A percentile compares a stretch with the other conserved stretches of the same genome.
Evolutionary conservation across 1,140 invertebrate genomes (phyloP).

Genomic region (Daktulosphaira vitifoliae): DNA sequence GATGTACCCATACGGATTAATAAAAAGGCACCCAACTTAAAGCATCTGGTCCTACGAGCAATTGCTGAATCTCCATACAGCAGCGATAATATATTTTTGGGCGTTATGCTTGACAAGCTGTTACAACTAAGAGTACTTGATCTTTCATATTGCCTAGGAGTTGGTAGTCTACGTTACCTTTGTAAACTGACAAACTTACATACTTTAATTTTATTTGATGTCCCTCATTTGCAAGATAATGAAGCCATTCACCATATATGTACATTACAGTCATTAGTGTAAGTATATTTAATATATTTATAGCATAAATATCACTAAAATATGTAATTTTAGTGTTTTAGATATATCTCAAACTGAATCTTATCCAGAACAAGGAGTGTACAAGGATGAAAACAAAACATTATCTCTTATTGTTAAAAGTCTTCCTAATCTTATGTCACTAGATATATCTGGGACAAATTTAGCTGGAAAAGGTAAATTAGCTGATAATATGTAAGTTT

Average conservation of each 20-base stretch:
- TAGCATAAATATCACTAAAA: conserved; percentile 10
- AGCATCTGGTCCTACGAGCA: conserved; percentile 53
- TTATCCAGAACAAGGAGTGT: conserved; percentile 52
- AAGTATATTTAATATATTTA: conserved; percentile 35
- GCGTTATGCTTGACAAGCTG: conserved; percentile 51
- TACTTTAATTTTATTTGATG: conserved; percentile 68
- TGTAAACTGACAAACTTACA: conserved; percentile 55
- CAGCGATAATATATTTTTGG: conserved; percentile 46
- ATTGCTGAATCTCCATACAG: conserved; percentile 42
- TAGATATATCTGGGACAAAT: conserved; percentile 87
- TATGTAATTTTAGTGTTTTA: conserved; percentile 54
- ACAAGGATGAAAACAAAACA: conserved; percentile 55
- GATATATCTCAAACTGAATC: conserved; percentile 68
- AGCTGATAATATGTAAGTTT: no score
- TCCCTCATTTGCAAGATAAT: conserved; percentile 43
- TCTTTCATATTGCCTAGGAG: conserved; percentile 60
- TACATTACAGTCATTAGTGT: conserved; percentile 45
- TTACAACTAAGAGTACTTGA: conserved; percentile 64
- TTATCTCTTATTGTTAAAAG: conserved; percentile 60
- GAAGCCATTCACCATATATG: conserved; percentile 35
- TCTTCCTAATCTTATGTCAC: conserved; percentile 62
- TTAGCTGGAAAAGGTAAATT: conserved; percentile 63
- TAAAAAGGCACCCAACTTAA: conserved; percentile 57
- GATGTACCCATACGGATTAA: conserved; percentile 44
- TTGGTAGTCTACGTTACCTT: conserved; percentile 51